Evolutionary conservation across 1,140 invertebrate genomes (phyloP).

Genomic region (Neodiprion virginianus): DNA sequence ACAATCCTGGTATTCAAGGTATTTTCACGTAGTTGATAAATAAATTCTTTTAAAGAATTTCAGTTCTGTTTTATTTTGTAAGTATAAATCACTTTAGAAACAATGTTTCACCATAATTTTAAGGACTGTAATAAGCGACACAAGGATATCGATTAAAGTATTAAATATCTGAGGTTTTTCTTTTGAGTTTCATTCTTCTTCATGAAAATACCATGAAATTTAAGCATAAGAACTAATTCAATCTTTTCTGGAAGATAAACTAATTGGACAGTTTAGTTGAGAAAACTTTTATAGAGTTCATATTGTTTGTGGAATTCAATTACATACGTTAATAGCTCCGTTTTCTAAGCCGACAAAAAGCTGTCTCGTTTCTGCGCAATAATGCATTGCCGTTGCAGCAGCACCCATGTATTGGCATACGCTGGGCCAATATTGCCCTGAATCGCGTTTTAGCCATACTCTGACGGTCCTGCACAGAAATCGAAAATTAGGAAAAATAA

Average conservation of each 20-base stretch:
- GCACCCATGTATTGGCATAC: slow-evolving; percentile 97
- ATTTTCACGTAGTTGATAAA: slow-evolving; percentile 7
- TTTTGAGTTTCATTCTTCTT: neutral
- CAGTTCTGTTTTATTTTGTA: no score
- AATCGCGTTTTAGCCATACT: slow-evolving; percentile 96
- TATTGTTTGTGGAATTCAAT: neutral
- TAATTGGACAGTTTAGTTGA: neutral
- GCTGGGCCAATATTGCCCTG: slow-evolving; percentile 99
- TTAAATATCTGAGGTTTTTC: slow-evolving; percentile 14
- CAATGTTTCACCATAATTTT: no score
- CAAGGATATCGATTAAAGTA: no score
- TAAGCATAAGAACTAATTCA: slow-evolving; percentile 10
- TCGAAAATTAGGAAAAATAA: slow-evolving; percentile 20
- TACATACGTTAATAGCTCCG: slow-evolving; percentile 80
- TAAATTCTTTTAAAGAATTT: no score
- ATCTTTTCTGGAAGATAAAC: slow-evolving; percentile 15
- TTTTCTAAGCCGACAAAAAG: slow-evolving; percentile 96
- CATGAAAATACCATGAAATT: slow-evolving; percentile 15
- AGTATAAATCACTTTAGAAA: no score
- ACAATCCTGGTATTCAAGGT: neutral
- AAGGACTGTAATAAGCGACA: no score
- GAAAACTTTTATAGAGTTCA: no score
- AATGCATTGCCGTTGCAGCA: slow-evolving; percentile 84
- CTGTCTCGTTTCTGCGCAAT: slow-evolving; percentile 81
- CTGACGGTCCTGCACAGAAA: slow-evolving; percentile 82